Conservation (phyloP, 2,888 invertebrate genomes). For the Capitulum mitella region DNA sequence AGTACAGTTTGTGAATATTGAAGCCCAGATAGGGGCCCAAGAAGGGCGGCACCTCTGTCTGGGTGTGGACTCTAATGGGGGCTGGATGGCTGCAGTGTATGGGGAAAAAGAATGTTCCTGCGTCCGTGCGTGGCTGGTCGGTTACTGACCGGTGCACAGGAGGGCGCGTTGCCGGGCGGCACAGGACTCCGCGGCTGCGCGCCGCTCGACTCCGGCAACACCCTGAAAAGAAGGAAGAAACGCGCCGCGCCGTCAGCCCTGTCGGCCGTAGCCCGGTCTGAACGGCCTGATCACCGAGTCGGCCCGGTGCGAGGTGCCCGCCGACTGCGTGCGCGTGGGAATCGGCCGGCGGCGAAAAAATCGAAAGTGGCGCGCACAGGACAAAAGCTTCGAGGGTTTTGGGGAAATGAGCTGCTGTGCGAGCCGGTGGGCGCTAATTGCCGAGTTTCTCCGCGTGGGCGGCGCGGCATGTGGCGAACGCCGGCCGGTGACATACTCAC, state of each 20-base stretch:
- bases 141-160: not conserved
- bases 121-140: not conserved
- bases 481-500: conserved; percentile 22
- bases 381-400: not conserved
- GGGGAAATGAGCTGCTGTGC: not conserved
- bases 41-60: no score
- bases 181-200: not conserved
- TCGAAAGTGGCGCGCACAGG: conserved; percentile 1
- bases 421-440: not conserved
- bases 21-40: no score
- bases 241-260: not conserved
- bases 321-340: not conserved
- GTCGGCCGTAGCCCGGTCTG: no score
- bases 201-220: not conserved
- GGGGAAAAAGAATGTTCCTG: no score
- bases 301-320: not conserved
- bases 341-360: not conserved
- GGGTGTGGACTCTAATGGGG: no score
- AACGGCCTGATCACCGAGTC: no score
- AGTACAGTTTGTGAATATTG: no score
- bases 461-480: not conserved
- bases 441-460: not conserved
- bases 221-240: not conserved
- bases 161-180: not conserved
- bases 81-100: no score